Percentiles rank a stretch among this genome's conserved stretches.
These are phyloP conservation scores for Dipodomys stephensi DNA, from an alignment of 2,113 vertebrate species.

Conservation along the genomic window DNA sequence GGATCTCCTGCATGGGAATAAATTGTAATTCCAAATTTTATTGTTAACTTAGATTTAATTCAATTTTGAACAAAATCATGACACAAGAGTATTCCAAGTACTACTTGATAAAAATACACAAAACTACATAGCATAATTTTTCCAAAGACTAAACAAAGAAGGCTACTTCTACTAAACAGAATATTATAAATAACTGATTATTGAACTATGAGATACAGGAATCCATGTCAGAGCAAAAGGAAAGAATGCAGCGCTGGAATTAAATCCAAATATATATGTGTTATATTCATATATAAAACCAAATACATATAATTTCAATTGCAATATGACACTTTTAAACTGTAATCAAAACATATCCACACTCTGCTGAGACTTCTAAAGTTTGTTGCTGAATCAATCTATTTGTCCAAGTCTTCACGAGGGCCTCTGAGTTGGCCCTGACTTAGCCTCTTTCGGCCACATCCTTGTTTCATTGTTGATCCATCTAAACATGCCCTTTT, in stretches of 20 bases:
- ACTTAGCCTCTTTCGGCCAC: neutral
- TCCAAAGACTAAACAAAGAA: neutral
- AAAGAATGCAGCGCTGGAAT: neutral
- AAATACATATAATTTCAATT: neutral
- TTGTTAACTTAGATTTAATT: neutral
- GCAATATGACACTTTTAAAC: neutral
- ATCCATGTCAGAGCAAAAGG: neutral
- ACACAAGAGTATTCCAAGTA: constrained; percentile 9
- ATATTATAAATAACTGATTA: neutral
- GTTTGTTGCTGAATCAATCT: neutral
- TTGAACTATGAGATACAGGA: neutral
- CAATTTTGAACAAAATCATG: neutral
- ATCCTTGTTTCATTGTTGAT: neutral
- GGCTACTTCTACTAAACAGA: neutral
- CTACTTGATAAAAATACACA: neutral
- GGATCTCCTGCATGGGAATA: neutral
- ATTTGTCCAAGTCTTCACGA: neutral
- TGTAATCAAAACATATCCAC: neutral
- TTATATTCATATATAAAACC: too few relatives aligned
- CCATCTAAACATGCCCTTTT: neutral
- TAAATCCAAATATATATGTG: neutral
- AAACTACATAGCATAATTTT: neutral
- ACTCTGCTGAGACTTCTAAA: neutral
- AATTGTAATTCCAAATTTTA: neutral
- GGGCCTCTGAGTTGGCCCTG: too few relatives aligned